These are phyloP conservation scores for Morinoia aosen DNA, from an alignment of 2,888 invertebrate genomes.

Conservation along the genomic window DNA sequence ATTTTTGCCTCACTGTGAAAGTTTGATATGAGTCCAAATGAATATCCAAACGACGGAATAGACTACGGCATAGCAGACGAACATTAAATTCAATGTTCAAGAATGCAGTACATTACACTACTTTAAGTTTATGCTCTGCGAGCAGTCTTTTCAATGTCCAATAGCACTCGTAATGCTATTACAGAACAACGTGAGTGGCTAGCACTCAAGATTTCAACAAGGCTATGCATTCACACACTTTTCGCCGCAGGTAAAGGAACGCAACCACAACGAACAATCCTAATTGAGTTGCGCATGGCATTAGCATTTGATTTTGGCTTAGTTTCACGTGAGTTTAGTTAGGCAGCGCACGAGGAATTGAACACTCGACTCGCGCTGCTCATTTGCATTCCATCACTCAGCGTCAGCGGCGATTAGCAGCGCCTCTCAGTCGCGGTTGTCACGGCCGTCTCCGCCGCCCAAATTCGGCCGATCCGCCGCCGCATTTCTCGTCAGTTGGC, in stretches of 20 bases:
- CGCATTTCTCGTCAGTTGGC: neutral
- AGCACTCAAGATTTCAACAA: too few relatives aligned
- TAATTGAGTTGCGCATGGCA: neutral
- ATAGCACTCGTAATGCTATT: too few relatives aligned
- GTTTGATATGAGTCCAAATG: neutral
- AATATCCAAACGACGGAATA: neutral
- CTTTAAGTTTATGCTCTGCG: too few relatives aligned
- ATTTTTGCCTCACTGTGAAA: neutral
- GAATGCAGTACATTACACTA: neutral
- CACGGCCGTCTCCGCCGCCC: neutral
- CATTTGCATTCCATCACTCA: slow-evolving; percentile 25
- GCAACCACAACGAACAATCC: too few relatives aligned
- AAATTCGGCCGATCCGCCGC: neutral
- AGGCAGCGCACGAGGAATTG: neutral
- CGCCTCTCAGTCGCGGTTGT: neutral
- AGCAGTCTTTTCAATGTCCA: too few relatives aligned
- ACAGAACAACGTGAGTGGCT: too few relatives aligned
- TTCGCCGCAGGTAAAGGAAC: too few relatives aligned
- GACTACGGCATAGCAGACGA: neutral
- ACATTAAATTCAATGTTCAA: neutral
- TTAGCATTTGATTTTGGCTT: slow-evolving; percentile 33
- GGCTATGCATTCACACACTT: too few relatives aligned
- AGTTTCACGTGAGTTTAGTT: neutral
- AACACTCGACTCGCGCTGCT: neutral
- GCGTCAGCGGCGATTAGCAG: slow-evolving; percentile 5